Percentiles rank a stretch among this genome's conserved stretches.
Evolutionary conservation across 2,113 vertebrate genomes (phyloP).

Genomic region (Phyllostomus hastatus): DNA sequence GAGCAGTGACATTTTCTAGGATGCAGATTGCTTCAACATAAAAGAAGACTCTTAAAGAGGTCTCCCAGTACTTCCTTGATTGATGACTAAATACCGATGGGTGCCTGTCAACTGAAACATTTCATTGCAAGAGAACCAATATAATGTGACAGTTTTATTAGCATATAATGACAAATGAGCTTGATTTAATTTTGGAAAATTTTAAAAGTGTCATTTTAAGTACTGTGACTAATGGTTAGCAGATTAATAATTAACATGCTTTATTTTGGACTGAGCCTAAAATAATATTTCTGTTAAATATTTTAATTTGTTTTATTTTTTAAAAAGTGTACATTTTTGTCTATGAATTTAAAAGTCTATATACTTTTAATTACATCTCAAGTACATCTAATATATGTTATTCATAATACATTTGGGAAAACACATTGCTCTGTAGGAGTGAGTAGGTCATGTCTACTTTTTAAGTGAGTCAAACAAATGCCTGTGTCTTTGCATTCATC

Average conservation of each 20-base stretch:
- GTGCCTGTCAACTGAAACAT: neutral
- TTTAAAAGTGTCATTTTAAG: slow-evolving; percentile 22
- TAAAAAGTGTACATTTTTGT: neutral
- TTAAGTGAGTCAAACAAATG: neutral
- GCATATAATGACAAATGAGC: neutral
- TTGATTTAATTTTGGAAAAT: neutral
- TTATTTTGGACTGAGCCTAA: neutral
- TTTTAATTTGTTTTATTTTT: neutral
- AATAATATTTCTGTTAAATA: neutral
- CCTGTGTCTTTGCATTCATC: neutral
- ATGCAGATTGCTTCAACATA: neutral
- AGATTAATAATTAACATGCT: slow-evolving; percentile 1
- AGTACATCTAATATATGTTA: neutral
- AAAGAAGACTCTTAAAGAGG: neutral
- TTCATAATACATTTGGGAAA: neutral
- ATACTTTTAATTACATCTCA: neutral
- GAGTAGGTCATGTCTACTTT: neutral
- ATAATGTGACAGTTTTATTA: neutral
- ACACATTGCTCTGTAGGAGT: neutral
- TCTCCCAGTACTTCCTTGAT: neutral
- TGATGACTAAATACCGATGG: neutral
- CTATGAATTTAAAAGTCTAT: neutral
- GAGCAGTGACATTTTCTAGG: neutral
- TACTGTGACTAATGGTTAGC: neutral
- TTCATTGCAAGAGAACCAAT: neutral